Conservation (phyloP, 2,888 invertebrate species). For the Cephus nigrinus region DNA sequence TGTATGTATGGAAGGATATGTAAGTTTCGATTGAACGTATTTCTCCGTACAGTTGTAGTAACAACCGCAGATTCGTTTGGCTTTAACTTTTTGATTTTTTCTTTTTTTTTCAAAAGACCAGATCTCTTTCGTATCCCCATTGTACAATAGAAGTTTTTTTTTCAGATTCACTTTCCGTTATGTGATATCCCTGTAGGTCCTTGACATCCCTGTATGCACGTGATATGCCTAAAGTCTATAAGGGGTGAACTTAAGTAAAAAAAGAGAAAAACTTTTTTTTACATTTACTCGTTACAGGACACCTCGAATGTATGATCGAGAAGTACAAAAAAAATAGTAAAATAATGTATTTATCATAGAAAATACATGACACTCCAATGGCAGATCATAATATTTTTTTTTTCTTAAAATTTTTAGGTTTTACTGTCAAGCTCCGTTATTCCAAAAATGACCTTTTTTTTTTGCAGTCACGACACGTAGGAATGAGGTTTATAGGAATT, state of each 20-base stretch:
- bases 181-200: not conserved
- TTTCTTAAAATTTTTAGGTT: not conserved
- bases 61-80: conserved; percentile 13
- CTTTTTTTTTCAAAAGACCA: conserved; percentile 6
- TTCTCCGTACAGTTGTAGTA: not conserved
- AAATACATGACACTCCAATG: not conserved
- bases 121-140: not conserved
- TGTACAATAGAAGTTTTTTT: not conserved
- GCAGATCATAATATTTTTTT: not conserved
- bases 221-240: not conserved
- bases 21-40: conserved; percentile 35
- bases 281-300: not conserved
- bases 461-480: not conserved
- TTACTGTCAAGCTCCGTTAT: not conserved
- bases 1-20: conserved; percentile 27
- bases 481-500: not conserved
- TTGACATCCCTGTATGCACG: not conserved
- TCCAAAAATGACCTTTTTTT: not conserved
- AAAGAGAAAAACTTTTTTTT: too few species aligned
- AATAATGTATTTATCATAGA: not conserved
- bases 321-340: not conserved
- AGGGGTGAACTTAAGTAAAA: not conserved
- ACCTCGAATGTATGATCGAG: not conserved
- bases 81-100: conserved; percentile 6
- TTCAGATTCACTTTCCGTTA: not conserved